These are phyloP conservation scores for Aphis craccivora DNA, from an alignment of 1,140 invertebrate species.

Conservation along the genomic window DNA sequence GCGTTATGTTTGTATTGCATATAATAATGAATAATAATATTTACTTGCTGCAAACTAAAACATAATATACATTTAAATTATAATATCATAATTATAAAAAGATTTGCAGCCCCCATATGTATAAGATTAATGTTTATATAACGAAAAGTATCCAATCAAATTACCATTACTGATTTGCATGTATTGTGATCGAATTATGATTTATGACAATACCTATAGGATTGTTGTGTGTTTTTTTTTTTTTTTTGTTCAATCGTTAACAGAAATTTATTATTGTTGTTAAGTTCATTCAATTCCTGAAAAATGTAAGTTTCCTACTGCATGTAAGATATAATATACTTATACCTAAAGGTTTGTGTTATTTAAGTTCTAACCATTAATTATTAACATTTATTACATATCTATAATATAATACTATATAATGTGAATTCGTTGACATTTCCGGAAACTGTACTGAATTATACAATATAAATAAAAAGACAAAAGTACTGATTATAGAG, in stretches of 20 bases:
- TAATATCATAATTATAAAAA: background rate
- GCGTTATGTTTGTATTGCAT: background rate
- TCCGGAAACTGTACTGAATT: background rate
- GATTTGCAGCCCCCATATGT: background rate
- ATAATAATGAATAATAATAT: background rate
- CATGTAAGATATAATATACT: background rate
- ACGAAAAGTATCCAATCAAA: background rate
- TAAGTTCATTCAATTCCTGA: background rate
- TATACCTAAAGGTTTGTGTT: background rate
- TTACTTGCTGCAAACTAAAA: background rate
- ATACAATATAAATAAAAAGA: background rate
- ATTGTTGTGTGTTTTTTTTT: background rate
- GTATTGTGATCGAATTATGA: background rate
- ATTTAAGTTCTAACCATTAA: background rate
- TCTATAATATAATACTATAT: background rate
- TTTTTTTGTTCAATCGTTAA: background rate
- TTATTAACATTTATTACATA: background rate
- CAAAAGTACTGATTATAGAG: background rate
- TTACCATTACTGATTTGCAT: background rate
- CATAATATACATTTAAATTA: background rate
- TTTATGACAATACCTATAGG: background rate
- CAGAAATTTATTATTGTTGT: background rate
- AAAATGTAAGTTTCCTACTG: background rate
- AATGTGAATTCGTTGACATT: background rate
- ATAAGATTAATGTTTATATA: background rate